Base-by-base conservation (phyloP, 2,888 invertebrate species). In the Pseudanteris insignis region DNA sequence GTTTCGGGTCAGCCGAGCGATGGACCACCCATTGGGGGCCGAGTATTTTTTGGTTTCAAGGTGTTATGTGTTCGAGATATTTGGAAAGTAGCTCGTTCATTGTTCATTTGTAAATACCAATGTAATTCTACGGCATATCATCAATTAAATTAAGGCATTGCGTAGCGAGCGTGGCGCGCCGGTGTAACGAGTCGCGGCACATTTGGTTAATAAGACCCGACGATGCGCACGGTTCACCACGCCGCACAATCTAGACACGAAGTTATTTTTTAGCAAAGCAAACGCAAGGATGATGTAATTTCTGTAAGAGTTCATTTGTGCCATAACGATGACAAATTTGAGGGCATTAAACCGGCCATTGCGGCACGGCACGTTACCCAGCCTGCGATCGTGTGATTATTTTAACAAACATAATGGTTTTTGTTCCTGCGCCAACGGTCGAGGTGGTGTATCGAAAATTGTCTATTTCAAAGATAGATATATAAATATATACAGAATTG, bases 361-460 rank as follows among this genome's bases (percentile, higher is more conserved):
- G 9, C 25, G 34, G 37, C 29, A 50, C 36, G 15, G 38, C 36
- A 18, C 26, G 30, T 29, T 18, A 18, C 38, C 30, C 32, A 32
- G 41, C 51, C 51, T 53, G 44, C 58, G 62, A 63, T 60, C 60
- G 33, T 47, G 43, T 58, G 57, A 66, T 67, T 68, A 65, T 58
- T 66, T 65, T 46, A 68, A 71, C 63, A 63, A 65, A 47, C 12
- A 66, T 73, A 65, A 70, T 74, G 71, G 74, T 76, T 74, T 75
- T 66, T 74, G 74, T 78, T 78, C 72, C 73, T 76, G 70, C 67
- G 68, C 63, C 48, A 63, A 68, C 59, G 65, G 68, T 65, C 69
- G 66, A 55, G 65, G 50, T 54, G 12, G 44, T 34, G 37, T 50
- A 59, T 47, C 59, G 29, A 59, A 53, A 59, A 4, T 59, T 44